phyloP scores from a whole-genome alignment of 2,113 vertebrate genomes.

The Origma solitaria region DNA sequence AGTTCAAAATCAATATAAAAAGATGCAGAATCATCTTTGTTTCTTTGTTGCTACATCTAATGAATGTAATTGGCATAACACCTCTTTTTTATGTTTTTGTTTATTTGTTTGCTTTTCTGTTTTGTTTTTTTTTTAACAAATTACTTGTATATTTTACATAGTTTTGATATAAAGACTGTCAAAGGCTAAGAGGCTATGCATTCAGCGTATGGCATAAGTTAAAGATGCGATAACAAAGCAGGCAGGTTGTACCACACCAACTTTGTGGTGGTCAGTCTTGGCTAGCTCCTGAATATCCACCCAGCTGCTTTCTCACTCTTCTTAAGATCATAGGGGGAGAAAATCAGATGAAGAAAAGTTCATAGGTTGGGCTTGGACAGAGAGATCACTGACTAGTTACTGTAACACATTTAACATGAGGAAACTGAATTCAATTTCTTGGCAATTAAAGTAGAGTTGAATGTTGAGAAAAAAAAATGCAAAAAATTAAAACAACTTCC shows the following conservation, averaged over 20 bases:
- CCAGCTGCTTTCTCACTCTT: neutral
- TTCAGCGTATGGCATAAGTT: neutral
- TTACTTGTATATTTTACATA: neutral
- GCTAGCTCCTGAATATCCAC: neutral
- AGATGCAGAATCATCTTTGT: neutral
- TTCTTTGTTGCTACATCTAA: neutral
- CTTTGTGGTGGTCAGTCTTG: accelerated
- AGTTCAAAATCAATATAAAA: neutral
- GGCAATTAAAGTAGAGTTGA: neutral
- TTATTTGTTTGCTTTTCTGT: neutral
- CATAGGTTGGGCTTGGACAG: neutral
- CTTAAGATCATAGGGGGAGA: accelerated
- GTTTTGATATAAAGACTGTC: neutral
- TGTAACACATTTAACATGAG: neutral
- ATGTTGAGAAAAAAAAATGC: neutral
- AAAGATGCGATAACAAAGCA: neutral
- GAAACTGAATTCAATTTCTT: neutral
- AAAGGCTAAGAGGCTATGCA: neutral
- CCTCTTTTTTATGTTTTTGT: accelerated
- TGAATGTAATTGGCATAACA: accelerated
- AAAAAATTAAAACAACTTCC: neutral
- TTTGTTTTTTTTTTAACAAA: neutral
- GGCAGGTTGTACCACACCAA: neutral
- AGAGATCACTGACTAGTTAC: neutral
- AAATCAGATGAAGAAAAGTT: neutral